These are phyloP conservation scores for Aptenodytes patagonicus DNA, from an alignment of 2,113 vertebrate genomes.

Conservation along the genomic window DNA sequence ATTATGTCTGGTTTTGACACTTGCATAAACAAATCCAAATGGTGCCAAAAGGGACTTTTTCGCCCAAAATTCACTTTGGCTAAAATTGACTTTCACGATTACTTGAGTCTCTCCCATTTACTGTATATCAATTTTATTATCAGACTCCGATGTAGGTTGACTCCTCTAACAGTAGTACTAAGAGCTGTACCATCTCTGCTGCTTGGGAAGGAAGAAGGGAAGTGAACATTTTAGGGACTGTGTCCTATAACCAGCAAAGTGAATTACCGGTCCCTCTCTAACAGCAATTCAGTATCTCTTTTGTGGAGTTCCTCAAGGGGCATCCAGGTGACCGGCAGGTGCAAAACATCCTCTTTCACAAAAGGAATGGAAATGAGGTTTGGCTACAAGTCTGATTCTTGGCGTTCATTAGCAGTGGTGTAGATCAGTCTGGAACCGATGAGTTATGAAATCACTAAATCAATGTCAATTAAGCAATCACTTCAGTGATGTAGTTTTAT, in stretches of 20 bases:
- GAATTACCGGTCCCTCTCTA: not conserved
- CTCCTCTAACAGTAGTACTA: not conserved
- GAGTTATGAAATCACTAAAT: not conserved
- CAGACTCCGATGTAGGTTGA: not conserved
- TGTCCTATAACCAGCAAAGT: not conserved
- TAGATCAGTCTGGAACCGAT: not conserved
- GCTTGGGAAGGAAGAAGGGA: not conserved
- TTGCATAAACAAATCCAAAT: not conserved
- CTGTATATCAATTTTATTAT: not conserved
- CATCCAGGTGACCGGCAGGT: not conserved
- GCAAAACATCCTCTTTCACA: not conserved
- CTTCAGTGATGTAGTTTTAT: not conserved
- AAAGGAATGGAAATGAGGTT: not conserved
- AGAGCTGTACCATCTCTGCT: not conserved
- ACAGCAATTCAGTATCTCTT: not conserved
- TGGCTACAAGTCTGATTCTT: not conserved
- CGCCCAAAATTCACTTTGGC: not conserved
- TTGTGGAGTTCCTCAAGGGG: not conserved
- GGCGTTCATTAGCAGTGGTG: not conserved
- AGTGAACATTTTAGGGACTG: not conserved
- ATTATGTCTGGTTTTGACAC: not conserved
- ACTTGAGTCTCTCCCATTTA: not conserved
- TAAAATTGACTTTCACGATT: not conserved
- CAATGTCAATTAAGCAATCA: not conserved
- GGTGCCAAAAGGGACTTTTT: not conserved